A percentile compares a stretch with the other conserved stretches of the same genome.
Conservation (phyloP, 2,797 vertebrate genomes). For the Toxotes lorentzi region DNA sequence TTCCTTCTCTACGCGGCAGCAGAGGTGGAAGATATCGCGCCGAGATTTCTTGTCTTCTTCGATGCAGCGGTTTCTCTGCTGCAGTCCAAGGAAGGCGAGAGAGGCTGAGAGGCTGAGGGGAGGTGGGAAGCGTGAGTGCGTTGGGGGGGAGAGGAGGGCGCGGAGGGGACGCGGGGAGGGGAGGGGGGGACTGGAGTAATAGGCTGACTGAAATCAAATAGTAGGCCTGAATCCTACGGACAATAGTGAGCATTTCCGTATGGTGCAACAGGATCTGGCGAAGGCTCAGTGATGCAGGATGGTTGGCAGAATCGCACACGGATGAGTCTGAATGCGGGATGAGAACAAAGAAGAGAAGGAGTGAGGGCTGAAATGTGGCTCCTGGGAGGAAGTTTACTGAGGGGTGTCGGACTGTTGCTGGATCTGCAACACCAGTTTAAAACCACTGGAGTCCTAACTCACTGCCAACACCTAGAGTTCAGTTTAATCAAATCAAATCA, state of each 20-base stretch:
- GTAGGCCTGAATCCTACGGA: constrained; percentile 52
- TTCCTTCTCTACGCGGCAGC: constrained; percentile 28
- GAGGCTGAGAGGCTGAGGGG: constrained; percentile 57
- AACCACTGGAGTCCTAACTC: background rate
- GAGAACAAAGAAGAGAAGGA: constrained; percentile 16
- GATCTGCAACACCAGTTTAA: background rate
- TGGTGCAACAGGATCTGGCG: constrained; percentile 31
- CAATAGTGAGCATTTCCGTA: constrained; percentile 54
- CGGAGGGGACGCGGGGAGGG: background rate
- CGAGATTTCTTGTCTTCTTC: constrained; percentile 51
- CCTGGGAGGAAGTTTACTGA: constrained; percentile 34
- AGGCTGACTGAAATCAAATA: constrained; percentile 69
- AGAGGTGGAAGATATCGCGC: constrained; percentile 42
- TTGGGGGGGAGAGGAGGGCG: background rate
- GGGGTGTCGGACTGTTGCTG: constrained; percentile 30
- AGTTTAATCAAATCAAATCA: background rate
- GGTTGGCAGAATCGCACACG: background rate
- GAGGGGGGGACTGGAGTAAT: background rate
- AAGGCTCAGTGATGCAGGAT: constrained; percentile 13
- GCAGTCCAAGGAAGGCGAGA: constrained; percentile 80
- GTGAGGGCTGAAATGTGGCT: constrained; percentile 15
- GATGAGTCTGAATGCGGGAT: background rate
- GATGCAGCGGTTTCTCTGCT: constrained; percentile 85
- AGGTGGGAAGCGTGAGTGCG: constrained; percentile 6
- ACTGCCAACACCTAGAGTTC: background rate